Evolutionary conservation across 2,113 vertebrate species (phyloP), one percentile per base, ranked within the genome.

Genomic region (Ctenomys sociabilis): DNA sequence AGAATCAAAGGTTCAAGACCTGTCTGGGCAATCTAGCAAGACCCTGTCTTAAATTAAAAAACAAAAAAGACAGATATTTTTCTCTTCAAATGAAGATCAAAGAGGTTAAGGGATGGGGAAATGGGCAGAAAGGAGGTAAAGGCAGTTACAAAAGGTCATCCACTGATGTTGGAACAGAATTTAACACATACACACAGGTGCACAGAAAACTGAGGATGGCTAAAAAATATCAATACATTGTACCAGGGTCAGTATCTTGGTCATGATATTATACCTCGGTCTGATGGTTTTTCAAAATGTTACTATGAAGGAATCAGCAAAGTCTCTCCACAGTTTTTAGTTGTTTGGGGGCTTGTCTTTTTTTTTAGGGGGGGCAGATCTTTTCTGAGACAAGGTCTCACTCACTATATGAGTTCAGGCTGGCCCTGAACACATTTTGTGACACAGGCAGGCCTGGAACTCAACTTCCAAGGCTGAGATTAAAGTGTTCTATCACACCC

Each of bases 231-330:
- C 6, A 24, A 57, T 28, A 52, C 24, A 64, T 37, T 85, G 8
- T 93, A 68, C 68, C 57, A 80, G 88, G 54, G 75, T 45, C 63
- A 94, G 37, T 75, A 84, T 68, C 40, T 63, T 95, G 70, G 26
- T 84, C 61, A 19, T 73, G 10, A 92, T 77, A 85, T 43, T 70
- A 26, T 35, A 93, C 52, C 13, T 14, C 14, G 3, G 45, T 68
- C 14, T 61, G 21, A 90, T 3, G 78, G 43, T 54, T 95, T 95
- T 82, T 61, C 64, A 85, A 97, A 91, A 78, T 83, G 37, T 59
- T 77, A 85, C 26, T 61, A 32, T 78, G 43, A 26, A 86, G 13
- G 22, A 91, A 95, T 93, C 30, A 86, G 24, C 17, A 92, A 88
- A 59, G 26, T 75, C 87, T 92, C 61, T 68, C 19, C 81, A 63